These are phyloP conservation scores for Crotalus tigris DNA, from an alignment of 2,113 vertebrate genomes.

Conservation along the genomic window DNA sequence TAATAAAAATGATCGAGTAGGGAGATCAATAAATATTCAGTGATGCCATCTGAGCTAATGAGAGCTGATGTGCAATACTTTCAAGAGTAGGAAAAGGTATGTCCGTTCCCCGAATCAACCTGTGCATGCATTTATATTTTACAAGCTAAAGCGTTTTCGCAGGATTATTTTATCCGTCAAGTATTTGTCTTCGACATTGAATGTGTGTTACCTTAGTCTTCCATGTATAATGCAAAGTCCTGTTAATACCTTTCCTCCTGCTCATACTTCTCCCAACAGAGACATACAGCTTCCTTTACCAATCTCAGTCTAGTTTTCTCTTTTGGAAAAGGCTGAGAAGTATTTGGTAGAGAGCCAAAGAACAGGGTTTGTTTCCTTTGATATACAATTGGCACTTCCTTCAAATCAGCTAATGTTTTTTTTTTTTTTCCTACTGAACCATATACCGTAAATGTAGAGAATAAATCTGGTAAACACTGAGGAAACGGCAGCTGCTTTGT, in stretches of 20 bases:
- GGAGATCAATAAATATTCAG: background rate
- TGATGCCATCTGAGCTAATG: background rate
- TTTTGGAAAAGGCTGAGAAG: background rate
- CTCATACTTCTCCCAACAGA: background rate
- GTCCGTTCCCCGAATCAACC: background rate
- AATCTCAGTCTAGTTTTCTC: background rate
- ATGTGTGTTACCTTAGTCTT: background rate
- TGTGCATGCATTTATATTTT: background rate
- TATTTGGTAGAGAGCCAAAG: slow-evolving; percentile 3
- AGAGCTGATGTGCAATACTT: fast-evolving
- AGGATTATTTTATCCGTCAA: background rate
- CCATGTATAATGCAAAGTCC: background rate
- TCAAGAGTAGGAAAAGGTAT: background rate
- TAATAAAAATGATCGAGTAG: background rate
- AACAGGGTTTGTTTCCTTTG: slow-evolving; percentile 13
- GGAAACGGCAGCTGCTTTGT: background rate
- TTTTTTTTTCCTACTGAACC: slow-evolving; percentile 29
- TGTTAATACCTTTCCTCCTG: too few relatives aligned
- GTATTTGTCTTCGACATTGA: background rate
- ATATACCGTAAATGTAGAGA: background rate
- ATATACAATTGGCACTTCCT: slow-evolving; percentile 10
- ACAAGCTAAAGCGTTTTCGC: background rate
- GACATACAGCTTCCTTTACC: slow-evolving; percentile 3
- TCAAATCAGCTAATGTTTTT: background rate
- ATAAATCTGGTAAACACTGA: background rate